phyloP scores from a whole-genome alignment of 2,113 vertebrate genomes.

The Crotophaga sulcirostris region DNA sequence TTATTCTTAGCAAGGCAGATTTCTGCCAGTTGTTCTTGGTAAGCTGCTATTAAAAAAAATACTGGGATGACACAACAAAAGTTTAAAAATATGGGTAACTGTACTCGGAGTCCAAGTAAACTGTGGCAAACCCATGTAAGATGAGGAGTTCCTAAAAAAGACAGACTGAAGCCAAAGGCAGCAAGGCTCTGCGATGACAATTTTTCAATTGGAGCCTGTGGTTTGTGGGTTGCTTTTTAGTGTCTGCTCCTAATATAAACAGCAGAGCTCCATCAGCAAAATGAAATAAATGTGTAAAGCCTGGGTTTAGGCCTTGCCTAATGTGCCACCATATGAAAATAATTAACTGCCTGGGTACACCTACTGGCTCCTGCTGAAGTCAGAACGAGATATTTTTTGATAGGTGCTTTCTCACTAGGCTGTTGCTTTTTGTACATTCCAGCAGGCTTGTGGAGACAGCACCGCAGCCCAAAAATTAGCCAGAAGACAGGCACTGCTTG shows the following conservation, averaged over 20 bases:
- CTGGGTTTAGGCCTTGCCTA: background rate
- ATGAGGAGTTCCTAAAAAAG: background rate
- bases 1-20: background rate
- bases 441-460: background rate
- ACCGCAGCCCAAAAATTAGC: background rate
- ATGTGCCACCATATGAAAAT: background rate
- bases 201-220: background rate
- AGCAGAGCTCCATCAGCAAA: background rate
- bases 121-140: background rate
- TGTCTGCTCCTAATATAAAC: background rate
- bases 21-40: background rate
- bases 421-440: background rate
- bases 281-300: background rate
- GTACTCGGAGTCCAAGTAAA: background rate
- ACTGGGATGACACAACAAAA: background rate
- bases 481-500: background rate
- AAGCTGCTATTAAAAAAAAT: background rate
- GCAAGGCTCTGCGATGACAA: background rate
- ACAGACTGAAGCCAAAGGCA: background rate
- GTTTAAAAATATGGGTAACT: background rate
- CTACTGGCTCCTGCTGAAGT: background rate
- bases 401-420: accelerated
- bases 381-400: accelerated
- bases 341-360: background rate
- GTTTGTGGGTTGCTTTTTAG: background rate